phyloP scores from a whole-genome alignment of 2,113 vertebrate genomes.

The Python bivittatus region DNA sequence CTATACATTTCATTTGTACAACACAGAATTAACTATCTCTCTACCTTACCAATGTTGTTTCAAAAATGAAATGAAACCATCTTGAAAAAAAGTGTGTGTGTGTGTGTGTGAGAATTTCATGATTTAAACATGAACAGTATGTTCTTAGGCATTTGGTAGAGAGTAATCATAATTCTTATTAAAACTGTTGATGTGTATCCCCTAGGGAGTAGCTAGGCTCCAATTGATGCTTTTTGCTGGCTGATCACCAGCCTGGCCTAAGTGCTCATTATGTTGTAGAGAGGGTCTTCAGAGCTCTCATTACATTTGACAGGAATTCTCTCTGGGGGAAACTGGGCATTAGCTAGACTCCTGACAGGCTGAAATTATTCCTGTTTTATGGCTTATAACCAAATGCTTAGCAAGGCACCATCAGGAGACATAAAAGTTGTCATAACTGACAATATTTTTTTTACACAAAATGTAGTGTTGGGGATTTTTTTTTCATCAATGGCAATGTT shows the following conservation, averaged over 20 bases:
- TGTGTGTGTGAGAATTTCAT: constrained; percentile 47
- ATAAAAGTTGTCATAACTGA: constrained; percentile 83
- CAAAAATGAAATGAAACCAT: constrained; percentile 52
- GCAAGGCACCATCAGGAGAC: constrained; percentile 80
- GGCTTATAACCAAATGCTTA: constrained; percentile 85
- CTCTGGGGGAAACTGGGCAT: constrained; percentile 86
- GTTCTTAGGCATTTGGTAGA: constrained; percentile 78
- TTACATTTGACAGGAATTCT: constrained; percentile 87
- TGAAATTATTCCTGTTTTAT: constrained; percentile 86
- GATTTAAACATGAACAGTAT: constrained; percentile 69
- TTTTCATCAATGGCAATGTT: constrained; percentile 60
- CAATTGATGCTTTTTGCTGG: constrained; percentile 85
- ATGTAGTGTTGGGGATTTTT: constrained; percentile 65
- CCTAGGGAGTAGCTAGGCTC: constrained; percentile 80
- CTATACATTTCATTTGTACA: background rate
- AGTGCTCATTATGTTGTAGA: constrained; percentile 89
- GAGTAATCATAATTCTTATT: constrained; percentile 87
- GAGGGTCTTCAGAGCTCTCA: constrained; percentile 83
- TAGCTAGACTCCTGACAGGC: constrained; percentile 84
- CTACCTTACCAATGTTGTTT: background rate
- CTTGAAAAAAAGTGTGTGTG: constrained; percentile 56
- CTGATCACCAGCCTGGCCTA: constrained; percentile 84
- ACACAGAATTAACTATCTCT: background rate
- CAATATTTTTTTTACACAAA: constrained; percentile 82
- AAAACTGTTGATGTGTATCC: constrained; percentile 82